Percentiles rank a stretch among this genome's conserved stretches.
Evolutionary conservation across 1,140 invertebrate species (phyloP).

Genomic region (Lasioglossum baleicum): DNA sequence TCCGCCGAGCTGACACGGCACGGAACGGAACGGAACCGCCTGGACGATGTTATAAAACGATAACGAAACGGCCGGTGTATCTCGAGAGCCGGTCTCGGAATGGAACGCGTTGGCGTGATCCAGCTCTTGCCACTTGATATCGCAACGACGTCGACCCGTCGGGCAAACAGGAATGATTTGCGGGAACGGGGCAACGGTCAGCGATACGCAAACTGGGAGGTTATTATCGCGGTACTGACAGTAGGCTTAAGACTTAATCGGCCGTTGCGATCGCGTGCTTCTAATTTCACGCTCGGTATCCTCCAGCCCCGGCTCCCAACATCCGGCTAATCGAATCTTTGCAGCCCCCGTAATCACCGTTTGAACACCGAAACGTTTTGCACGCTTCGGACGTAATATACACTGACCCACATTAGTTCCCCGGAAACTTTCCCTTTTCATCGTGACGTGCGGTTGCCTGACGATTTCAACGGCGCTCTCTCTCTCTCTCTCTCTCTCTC

Average conservation of each 20-base stretch:
- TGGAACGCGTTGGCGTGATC: not conserved
- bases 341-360: constrained; percentile 57
- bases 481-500: no score
- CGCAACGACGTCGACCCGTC: not conserved
- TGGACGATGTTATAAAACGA: constrained; percentile 1
- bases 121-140: constrained; percentile 1
- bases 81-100: not conserved
- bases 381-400: constrained; percentile 22
- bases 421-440: constrained; percentile 38
- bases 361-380: constrained; percentile 50
- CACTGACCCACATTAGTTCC: constrained; percentile 44
- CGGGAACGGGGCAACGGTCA: constrained; percentile 1
- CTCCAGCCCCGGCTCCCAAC: constrained; percentile 41
- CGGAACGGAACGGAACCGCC: not conserved
- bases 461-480: no score
- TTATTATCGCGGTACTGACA: constrained; percentile 64
- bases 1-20: not conserved
- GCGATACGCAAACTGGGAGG: constrained; percentile 52
- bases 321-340: constrained; percentile 65
- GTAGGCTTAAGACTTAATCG: constrained; percentile 68
- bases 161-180: constrained; percentile 16
- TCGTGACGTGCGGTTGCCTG: not conserved
- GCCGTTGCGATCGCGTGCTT: constrained; percentile 70
- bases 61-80: not conserved
- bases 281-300: constrained; percentile 69